Conservation (phyloP, 2,888 invertebrate genomes). For the Leptarthrus brevirostris region DNA sequence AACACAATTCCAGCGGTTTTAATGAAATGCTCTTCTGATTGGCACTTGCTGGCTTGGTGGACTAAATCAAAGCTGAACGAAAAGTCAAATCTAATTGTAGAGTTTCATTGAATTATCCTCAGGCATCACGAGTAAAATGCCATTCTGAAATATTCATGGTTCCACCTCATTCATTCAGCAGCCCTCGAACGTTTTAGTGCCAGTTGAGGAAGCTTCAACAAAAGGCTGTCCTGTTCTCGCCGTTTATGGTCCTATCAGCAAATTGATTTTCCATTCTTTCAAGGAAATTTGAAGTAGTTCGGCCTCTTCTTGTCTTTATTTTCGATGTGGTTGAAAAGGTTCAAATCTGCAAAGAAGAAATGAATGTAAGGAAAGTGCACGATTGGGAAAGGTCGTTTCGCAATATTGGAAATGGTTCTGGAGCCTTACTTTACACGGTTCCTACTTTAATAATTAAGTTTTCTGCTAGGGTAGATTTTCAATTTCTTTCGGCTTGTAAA, state of each 20-base stretch:
- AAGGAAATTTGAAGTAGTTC: conserved; percentile 19
- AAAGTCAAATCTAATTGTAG: conserved; percentile 29
- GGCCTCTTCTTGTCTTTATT: background rate
- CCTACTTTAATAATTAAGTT: no score
- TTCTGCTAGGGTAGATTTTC: no score
- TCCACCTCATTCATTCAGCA: conserved; percentile 15
- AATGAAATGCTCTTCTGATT: background rate
- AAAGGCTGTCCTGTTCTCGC: conserved; percentile 19
- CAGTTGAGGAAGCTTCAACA: conserved; percentile 5
- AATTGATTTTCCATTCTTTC: conserved; percentile 37
- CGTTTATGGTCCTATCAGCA: conserved; percentile 31
- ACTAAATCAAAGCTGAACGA: background rate
- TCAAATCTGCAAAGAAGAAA: conserved; percentile 11
- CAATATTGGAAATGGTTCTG: no score
- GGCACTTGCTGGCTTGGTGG: background rate
- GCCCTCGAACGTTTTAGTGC: conserved; percentile 14
- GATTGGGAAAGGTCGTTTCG: no score
- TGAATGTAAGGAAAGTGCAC: no score
- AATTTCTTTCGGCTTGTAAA: no score
- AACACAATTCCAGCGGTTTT: background rate
- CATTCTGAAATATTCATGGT: conserved; percentile 9
- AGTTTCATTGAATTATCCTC: conserved; percentile 25
- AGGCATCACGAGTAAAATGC: conserved; percentile 6
- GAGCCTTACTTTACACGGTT: no score
- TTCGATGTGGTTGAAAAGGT: conserved; percentile 1